phyloP scores from a whole-genome alignment of 2,888 invertebrate genomes.

The Cyclophora albipunctata region DNA sequence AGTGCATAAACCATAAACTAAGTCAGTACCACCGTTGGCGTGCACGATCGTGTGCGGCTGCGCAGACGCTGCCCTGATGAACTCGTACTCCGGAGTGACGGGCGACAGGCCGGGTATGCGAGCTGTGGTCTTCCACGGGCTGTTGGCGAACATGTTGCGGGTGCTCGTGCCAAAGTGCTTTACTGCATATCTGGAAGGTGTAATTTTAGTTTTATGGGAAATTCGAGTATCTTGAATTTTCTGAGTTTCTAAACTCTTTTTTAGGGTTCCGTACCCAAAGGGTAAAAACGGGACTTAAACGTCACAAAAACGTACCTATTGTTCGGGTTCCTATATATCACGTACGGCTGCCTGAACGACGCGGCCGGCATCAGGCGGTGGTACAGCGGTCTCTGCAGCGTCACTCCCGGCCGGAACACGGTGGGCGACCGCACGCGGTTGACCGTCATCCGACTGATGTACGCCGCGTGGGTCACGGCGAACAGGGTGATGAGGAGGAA shows the following conservation, averaged over 20 bases:
- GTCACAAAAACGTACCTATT: conserved; percentile 31
- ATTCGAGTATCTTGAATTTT: not conserved
- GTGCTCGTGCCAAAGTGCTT: conserved; percentile 43
- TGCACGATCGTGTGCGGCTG: conserved; percentile 30
- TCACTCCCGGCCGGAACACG: conserved; percentile 54
- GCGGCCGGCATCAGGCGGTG: conserved; percentile 41
- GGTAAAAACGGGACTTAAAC: too few species aligned
- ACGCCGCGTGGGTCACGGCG: conserved; percentile 42
- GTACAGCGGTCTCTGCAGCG: conserved; percentile 41
- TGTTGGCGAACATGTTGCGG: conserved; percentile 33
- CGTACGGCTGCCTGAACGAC: conserved; percentile 50
- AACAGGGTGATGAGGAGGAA: conserved; percentile 20
- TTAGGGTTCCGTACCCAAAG: too few species aligned
- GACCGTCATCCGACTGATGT: conserved; percentile 49
- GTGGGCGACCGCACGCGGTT: conserved; percentile 42
- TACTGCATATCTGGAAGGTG: conserved; percentile 43
- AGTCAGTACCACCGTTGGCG: conserved; percentile 60
- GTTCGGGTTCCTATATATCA: conserved; percentile 48
- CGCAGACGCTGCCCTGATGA: conserved; percentile 46
- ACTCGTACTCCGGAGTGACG: conserved; percentile 47
- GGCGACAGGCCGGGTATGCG: conserved; percentile 31
- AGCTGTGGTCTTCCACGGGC: conserved; percentile 50
- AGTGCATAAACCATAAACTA: conserved; percentile 35
- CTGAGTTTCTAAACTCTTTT: too few species aligned
- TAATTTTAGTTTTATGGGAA: too few species aligned